Percentiles rank a stretch among this genome's conserved stretches.
These are phyloP conservation scores for Leucophenga montana DNA, from an alignment of 2,888 invertebrate genomes.

Conservation along the genomic window DNA sequence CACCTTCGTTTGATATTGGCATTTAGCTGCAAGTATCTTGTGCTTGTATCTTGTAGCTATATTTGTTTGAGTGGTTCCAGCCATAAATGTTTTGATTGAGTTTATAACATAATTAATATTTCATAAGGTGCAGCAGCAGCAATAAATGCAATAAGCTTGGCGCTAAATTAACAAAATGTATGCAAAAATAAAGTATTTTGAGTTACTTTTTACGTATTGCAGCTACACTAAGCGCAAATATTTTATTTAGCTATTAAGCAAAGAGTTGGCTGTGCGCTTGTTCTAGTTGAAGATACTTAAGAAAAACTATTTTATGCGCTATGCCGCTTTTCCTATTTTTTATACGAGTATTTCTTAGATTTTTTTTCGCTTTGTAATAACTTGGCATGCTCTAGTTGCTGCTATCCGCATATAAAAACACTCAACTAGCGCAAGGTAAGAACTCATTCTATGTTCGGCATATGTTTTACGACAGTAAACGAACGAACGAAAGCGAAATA, in stretches of 20 bases:
- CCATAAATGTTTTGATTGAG: conserved; percentile 52
- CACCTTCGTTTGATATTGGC: too few relatives aligned
- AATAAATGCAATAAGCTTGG: conserved; percentile 24
- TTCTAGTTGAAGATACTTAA: conserved; percentile 48
- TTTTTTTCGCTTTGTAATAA: conserved; percentile 49
- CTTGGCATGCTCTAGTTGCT: conserved; percentile 61
- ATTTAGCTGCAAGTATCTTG: too few relatives aligned
- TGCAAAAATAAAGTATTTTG: neutral
- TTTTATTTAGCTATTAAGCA: neutral
- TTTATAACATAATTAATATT: conserved; percentile 60
- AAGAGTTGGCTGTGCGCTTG: conserved; percentile 44
- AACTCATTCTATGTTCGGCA: neutral
- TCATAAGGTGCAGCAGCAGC: conserved; percentile 53
- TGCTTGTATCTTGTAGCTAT: neutral
- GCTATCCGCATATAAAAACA: too few relatives aligned
- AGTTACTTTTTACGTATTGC: neutral
- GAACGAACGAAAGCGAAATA: too few relatives aligned
- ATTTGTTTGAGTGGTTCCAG: conserved; percentile 52
- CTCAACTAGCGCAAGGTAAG: conserved; percentile 43
- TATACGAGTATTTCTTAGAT: too few relatives aligned
- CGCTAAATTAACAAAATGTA: neutral
- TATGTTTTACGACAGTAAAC: neutral
- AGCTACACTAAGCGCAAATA: neutral
- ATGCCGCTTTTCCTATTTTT: too few relatives aligned
- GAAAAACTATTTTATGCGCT: neutral